Evolutionary conservation across 2,797 vertebrate genomes (phyloP).

Genomic region (Myripristis jacobus): DNA sequence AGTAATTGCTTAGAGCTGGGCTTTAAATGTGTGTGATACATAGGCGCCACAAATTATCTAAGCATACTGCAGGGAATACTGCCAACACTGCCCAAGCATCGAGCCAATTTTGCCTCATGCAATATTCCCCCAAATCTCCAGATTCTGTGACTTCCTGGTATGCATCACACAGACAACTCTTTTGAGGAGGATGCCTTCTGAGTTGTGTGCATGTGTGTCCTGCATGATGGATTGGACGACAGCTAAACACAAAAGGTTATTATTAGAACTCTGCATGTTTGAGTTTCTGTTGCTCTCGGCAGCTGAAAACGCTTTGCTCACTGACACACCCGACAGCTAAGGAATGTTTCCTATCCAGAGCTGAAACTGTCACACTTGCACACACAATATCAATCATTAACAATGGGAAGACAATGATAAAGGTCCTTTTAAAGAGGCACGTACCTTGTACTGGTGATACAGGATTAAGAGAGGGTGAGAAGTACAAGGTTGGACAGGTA

Average conservation of each 20-base stretch:
- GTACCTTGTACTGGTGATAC: conserved; percentile 60
- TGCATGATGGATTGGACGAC: conserved; percentile 21
- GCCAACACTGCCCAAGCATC: not conserved
- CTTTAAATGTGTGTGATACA: conserved; percentile 31
- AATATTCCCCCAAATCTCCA: not conserved
- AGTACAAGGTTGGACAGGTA: not conserved
- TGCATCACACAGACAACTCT: conserved; percentile 6
- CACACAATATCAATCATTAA: conserved; percentile 70
- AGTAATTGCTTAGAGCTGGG: conserved; percentile 33
- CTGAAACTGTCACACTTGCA: conserved; percentile 41
- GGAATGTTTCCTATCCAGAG: conserved; percentile 66
- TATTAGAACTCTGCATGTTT: conserved; percentile 63
- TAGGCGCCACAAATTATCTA: conserved; percentile 1
- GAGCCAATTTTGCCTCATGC: not conserved
- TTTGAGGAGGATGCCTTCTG: conserved; percentile 7
- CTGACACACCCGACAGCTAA: conserved; percentile 70
- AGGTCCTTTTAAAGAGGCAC: conserved; percentile 44
- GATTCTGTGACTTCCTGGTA: conserved; percentile 7
- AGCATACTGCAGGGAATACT: not conserved
- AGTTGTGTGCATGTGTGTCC: conserved; percentile 9
- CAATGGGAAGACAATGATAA: conserved; percentile 28
- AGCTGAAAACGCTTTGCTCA: conserved; percentile 68
- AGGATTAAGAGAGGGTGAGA: conserved; percentile 32
- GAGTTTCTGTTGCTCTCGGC: conserved; percentile 63
- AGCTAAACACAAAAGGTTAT: conserved; percentile 59